Evolutionary conservation across 1,140 invertebrate species (phyloP).

Genomic region (Bombus sibiricus): DNA sequence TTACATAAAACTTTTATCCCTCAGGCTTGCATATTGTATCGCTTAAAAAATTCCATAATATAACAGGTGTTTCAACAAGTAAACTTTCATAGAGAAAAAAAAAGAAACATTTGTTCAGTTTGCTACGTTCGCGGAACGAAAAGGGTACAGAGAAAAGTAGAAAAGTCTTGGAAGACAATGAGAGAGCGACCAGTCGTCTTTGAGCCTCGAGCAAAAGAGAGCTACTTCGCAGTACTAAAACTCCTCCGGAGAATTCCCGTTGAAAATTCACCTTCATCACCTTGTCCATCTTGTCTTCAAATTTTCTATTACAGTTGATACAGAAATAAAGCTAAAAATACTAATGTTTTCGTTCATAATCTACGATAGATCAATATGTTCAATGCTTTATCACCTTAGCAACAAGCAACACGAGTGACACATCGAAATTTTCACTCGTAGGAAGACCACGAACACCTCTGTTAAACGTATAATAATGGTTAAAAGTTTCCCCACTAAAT

Average conservation of each 20-base stretch:
- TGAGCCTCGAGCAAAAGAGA: not conserved
- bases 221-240: not conserved
- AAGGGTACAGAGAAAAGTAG: not conserved
- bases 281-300: not conserved
- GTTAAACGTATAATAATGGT: not conserved
- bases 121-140: not conserved
- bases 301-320: too few species aligned
- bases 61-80: not conserved
- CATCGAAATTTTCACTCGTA: not conserved
- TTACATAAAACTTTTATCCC: not conserved
- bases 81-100: not conserved
- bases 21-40: not conserved
- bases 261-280: slow-evolving; percentile 14
- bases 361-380: too few species aligned
- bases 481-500: not conserved
- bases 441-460: not conserved
- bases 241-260: too few species aligned
- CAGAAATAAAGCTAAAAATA: not conserved
- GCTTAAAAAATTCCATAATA: not conserved
- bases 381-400: not conserved
- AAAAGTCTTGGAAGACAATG: slow-evolving; percentile 16
- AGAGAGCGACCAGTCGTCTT: not conserved
- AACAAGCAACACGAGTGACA: not conserved
- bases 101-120: not conserved
- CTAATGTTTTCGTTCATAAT: not conserved